Base-by-base conservation (phyloP, 2,113 vertebrate species). In the Hylia prasina region DNA sequence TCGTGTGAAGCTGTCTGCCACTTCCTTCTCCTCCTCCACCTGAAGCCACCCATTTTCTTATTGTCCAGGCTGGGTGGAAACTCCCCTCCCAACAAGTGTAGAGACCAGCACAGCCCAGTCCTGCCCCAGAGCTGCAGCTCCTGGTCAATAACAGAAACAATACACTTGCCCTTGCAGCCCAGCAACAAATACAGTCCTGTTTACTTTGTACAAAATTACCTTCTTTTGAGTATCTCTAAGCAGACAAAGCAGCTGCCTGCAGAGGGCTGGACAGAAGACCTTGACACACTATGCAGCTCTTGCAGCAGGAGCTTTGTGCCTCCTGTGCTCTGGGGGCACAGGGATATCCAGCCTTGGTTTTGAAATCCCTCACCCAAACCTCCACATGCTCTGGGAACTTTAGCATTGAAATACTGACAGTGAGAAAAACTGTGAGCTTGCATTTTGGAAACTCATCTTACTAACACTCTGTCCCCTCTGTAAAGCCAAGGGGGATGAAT, bases 1-100 rank as follows among this genome's bases (percentile, higher is more conserved):
- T 37, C 0, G 0, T 42, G 11, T 61, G 64, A 81, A 73, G 20
- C 25, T 72, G n/a, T 63, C 23, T 15, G 10, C 8, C 0, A 0
- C 21, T 69, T 83, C 35, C 28, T 70, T 21, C 2, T 56, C 47
- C 44, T 82, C 9, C 18, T 82, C 45, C 20, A 35, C 23, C 27
- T 51, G 27, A 65, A 86, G 27, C 23, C 22, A 65, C 22, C 40
- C 18, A 44, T 82, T 53, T 75, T 81, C 22, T 33, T 11, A 40
- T 51, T 20, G 2, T 48, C n/a, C 11, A 3, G 37, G 14, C 12
- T 42, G 18, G 31, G 14, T 71, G 30, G 15, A 54, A 88, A 35
- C 20, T 82, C n/a, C 24, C 15, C 7, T 60, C 35, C 19, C 2
- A 4, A 7, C 11, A 9, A 1, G 5, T n/a, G 48, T n/a, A 63